Base-by-base conservation (phyloP, 2,888 invertebrate species). In the Ectropis crepuscularia region DNA sequence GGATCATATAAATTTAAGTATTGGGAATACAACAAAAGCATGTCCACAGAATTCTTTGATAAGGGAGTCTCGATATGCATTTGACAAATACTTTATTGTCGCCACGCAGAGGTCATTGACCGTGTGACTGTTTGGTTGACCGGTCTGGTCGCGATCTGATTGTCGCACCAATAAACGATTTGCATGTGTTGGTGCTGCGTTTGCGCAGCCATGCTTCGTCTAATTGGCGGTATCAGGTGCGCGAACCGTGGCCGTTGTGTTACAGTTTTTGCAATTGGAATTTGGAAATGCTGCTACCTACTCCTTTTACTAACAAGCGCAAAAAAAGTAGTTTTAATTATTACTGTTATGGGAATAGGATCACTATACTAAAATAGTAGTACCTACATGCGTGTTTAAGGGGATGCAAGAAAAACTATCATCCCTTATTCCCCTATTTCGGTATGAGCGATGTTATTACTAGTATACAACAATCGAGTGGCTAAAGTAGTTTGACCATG, bases 131-230 rank as follows among this genome's bases (percentile, higher is more conserved):
- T 80, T 83, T 84, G 87, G 87, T 85, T 88, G 90, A 88, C 89
- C 87, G 89, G 83, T 79, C 81, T 75, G 82, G 89, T 89, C 87
- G 87, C 90, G 91, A 89, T 88, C 92, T 89, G 91, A 91, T 92
- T 90, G 88, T 84, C 82, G 85, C 81, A 76, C 83, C 89, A 88
- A 89, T 89, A 88, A 86, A 82, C 84, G 87, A 88, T 91, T 89
- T 90, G 90, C 91, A 89, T 91, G 88, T 86, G 87, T 83, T 79
- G 74, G 79, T 80, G 71, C 73, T 86, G 86, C 85, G 85, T 82
- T 81, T 80, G 85, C 85, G 86, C 88, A 87, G 80, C 84, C 84
- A 79, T 82, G 79, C 81, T 67, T 76, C 77, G 70, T 68, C 75
- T 88, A 87, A 89, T 88, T 85, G 81, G 74, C 76, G 76, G 72